Evolutionary conservation across 2,113 vertebrate genomes (phyloP).

Genomic region (Megaceryle torquata): DNA sequence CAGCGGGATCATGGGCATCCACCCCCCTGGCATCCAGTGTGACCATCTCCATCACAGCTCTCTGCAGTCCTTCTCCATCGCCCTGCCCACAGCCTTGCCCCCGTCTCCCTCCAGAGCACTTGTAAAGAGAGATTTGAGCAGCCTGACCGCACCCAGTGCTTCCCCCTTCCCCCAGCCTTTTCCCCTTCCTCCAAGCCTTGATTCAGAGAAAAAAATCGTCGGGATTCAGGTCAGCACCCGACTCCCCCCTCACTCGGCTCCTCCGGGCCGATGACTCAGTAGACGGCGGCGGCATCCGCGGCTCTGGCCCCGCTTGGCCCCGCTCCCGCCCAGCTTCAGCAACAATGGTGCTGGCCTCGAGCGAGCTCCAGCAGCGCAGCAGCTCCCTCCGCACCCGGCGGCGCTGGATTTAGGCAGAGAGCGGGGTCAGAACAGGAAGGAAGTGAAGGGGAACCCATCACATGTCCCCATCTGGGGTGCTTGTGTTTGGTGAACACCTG

Average conservation of each 20-base stretch:
- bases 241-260: neutral
- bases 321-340: neutral
- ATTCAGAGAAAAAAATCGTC: neutral
- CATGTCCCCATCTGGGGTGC: rapidly evolving
- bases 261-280: neutral
- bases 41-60: neutral
- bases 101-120: rapidly evolving
- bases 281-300: neutral
- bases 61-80: neutral
- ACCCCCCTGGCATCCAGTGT: neutral
- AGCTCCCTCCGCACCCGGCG: rapidly evolving
- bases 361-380: neutral
- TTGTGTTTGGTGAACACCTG: neutral
- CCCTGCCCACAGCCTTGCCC: neutral
- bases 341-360: neutral
- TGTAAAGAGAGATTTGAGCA: neutral
- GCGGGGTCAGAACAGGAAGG: neutral
- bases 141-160: neutral
- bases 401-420: neutral
- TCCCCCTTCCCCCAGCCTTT: neutral
- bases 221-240: neutral
- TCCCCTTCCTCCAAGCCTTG: neutral
- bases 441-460: neutral
- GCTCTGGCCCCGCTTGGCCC: neutral
- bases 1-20: neutral